Percentiles rank a stretch among this genome's conserved stretches.
These are phyloP conservation scores for Urocitellus parryii DNA, from an alignment of 2,113 vertebrate genomes.

Conservation along the genomic window DNA sequence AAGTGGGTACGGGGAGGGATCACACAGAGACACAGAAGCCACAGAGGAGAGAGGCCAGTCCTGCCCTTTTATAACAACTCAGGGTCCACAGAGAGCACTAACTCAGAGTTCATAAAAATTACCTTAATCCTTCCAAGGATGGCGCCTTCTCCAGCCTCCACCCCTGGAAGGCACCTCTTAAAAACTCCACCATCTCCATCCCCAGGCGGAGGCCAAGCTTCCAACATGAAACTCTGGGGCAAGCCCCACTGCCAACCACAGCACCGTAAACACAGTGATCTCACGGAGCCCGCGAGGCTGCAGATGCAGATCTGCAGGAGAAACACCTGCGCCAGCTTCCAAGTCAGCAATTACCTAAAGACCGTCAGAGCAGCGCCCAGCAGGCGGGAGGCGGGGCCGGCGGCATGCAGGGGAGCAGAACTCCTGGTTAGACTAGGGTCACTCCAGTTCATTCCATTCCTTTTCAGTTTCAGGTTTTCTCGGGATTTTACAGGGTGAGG, in stretches of 20 bases:
- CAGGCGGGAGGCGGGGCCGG: accelerated
- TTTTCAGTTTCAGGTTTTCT: not conserved
- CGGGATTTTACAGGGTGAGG: not conserved
- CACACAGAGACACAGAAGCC: not conserved
- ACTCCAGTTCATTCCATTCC: not conserved
- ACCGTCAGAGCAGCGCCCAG: accelerated
- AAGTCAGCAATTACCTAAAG: not conserved
- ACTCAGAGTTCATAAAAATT: not conserved
- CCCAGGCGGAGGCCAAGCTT: not conserved
- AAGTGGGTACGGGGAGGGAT: not conserved
- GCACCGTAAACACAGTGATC: not conserved
- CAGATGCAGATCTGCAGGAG: not conserved
- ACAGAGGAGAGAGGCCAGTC: not conserved
- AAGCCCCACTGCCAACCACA: not conserved
- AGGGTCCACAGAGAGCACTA: not conserved
- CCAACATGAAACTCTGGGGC: too few relatives aligned
- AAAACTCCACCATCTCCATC: not conserved
- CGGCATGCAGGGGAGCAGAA: not conserved
- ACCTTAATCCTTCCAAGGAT: not conserved
- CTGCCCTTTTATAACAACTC: not conserved
- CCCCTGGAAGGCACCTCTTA: not conserved
- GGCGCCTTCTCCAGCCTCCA: not conserved
- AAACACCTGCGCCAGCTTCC: not conserved
- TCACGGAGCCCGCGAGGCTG: too few relatives aligned
- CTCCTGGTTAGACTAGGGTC: not conserved